Evolutionary conservation across 2,888 invertebrate genomes (phyloP), one percentile per base, ranked within the genome.

Genomic region (Ferrisia virgata): DNA sequence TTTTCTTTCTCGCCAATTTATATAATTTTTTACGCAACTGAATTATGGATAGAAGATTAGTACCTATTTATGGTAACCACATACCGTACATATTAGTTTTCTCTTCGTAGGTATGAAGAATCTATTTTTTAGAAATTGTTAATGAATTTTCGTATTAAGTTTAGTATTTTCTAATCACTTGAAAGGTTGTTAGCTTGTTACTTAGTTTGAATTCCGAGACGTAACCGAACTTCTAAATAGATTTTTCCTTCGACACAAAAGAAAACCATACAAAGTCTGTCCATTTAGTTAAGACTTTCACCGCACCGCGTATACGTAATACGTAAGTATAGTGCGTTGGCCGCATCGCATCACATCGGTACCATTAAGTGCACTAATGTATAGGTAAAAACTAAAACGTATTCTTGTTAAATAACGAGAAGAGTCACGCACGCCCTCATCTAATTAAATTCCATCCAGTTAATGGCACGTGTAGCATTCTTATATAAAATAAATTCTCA

Each of bases 371-470:
- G 58, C 58, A 64, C 58, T 64, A 28, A 64, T 64, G 58, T 64
- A 64, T 64, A 64, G 58, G 58, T 64, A 64, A 64, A 64, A 64
- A 64, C 58, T 64, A 64, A 64, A 64, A 64, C 28, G 58, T 64
- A 64, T 64, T 3, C 58, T 64, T 64, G 58, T 11, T 64, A 64
- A 64, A 64, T 64, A 64, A 64, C 58, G 58, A 64, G 58, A 64
- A 64, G 58, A 64, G 58, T 72, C 72, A 72, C 72, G 31, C 72
- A 72, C 31, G 36, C 72, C 72, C 36, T 72, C 72, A 33, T 33
- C 72, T 72, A 72, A 72, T 72, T 72, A 33, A 72, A 72, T 72
- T 72, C 72, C 72, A 33, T 72, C 72, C 15, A 33, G 15, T 72
- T 72, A 72, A 72, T 33, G 72, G 36, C 72, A 72, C 72, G 36